Conservation (phyloP, 35 echinoderm and acorn worm species). For the Heliocidaris erythrogramma region DNA sequence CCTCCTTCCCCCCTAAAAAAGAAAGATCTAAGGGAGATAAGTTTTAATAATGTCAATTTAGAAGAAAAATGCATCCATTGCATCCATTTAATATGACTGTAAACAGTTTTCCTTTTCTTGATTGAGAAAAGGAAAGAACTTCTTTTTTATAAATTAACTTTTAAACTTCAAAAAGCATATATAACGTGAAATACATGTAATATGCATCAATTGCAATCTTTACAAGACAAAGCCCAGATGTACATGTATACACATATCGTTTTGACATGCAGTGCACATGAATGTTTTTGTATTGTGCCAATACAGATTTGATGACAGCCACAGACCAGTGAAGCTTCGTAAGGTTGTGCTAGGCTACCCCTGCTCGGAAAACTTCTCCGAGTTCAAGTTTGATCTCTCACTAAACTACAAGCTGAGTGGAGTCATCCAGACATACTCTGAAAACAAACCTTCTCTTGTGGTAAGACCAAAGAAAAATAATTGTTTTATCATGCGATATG, state of each 20-base stretch:
- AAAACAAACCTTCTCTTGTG: constrained; percentile 80
- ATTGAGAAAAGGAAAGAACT: not conserved
- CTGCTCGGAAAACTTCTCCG: constrained; percentile 64
- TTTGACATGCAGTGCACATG: not conserved
- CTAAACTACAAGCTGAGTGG: constrained; percentile 82
- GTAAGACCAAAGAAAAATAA: constrained; percentile 46
- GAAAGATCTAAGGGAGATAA: not conserved
- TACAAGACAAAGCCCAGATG: too few species aligned
- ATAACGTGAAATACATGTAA: too few species aligned
- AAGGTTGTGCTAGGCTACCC: constrained; percentile 72
- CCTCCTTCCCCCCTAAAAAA: too few species aligned
- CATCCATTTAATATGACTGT: too few species aligned
- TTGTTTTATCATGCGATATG: not conserved
- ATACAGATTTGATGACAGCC: constrained; percentile 75
- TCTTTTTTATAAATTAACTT: too few species aligned
- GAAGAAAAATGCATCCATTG: not conserved
- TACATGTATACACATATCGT: not conserved
- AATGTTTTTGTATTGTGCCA: not conserved
- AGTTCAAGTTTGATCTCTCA: constrained; percentile 80
- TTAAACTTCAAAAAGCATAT: too few species aligned
- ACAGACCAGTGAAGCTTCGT: constrained; percentile 72
- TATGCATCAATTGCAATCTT: too few species aligned
- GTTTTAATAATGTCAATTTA: not conserved
- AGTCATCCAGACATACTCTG: constrained; percentile 73
- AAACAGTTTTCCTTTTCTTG: not conserved